Conservation (phyloP, 2,888 invertebrate species). For the Parapristionchus giblindavisi region DNA sequence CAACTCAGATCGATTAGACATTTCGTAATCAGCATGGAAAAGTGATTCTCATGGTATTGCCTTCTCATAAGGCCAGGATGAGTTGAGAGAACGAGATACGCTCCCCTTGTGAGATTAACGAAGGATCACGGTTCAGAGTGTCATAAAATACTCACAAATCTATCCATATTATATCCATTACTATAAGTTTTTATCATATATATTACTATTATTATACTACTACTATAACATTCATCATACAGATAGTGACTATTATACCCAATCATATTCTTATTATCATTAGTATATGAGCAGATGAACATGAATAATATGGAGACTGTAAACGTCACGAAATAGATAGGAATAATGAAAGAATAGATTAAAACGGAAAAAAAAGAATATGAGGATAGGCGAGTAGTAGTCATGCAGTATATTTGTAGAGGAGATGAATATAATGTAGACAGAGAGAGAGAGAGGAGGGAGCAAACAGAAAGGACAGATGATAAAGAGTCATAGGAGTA, state of each 20-base stretch:
- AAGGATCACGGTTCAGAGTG: no score
- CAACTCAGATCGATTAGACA: no score
- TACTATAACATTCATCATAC: not conserved
- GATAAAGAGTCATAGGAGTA: not conserved
- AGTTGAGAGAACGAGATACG: no score
- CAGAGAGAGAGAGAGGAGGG: not conserved
- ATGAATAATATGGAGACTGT: not conserved
- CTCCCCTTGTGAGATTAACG: no score
- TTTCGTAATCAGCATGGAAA: no score
- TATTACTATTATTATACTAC: no score
- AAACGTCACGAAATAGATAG: not conserved
- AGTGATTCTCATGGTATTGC: no score
- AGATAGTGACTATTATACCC: not conserved
- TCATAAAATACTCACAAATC: no score
- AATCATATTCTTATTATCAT: not conserved
- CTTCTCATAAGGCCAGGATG: no score
- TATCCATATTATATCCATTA: no score
- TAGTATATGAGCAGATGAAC: not conserved
- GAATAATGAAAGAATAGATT: not conserved
- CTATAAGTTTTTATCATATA: no score
- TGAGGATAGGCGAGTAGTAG: not conserved
- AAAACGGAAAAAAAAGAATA: constrained; percentile 16
- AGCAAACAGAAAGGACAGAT: constrained; percentile 9
- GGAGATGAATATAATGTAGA: not conserved
- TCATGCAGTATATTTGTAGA: no score